Evolutionary conservation across 2,113 vertebrate genomes (phyloP).

Genomic region (Theropithecus gelada): DNA sequence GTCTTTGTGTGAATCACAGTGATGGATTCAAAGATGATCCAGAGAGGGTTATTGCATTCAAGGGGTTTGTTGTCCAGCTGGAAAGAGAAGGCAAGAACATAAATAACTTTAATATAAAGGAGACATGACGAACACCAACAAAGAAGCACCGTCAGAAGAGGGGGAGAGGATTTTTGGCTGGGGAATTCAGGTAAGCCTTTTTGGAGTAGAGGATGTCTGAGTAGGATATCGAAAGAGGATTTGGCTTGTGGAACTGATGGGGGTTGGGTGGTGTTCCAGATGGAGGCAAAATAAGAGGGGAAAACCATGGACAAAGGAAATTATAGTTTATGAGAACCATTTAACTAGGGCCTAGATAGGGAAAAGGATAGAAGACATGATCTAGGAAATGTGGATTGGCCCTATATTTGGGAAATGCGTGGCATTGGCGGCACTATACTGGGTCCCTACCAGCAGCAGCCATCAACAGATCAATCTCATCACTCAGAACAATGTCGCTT

Average conservation of each 20-base stretch:
- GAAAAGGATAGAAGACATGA: neutral
- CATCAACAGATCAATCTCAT: neutral
- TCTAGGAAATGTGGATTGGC: neutral
- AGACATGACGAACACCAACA: neutral
- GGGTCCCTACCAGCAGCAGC: too few relatives aligned
- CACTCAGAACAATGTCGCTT: neutral
- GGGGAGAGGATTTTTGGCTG: neutral
- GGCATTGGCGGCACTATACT: rapidly evolving
- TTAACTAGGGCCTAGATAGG: neutral
- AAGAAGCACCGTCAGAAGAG: neutral
- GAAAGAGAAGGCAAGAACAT: neutral
- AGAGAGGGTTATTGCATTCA: neutral
- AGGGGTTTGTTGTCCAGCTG: neutral
- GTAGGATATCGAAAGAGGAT: neutral
- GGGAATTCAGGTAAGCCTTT: neutral
- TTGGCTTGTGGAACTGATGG: neutral
- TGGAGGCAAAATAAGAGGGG: neutral
- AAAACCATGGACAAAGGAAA: neutral
- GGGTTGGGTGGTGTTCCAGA: neutral
- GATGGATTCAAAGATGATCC: conserved; percentile 51
- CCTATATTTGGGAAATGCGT: neutral
- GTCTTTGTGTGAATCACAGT: conserved; percentile 39
- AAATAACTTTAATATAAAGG: neutral
- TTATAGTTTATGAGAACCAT: neutral
- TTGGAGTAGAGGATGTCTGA: neutral